Evolutionary conservation across 2,888 invertebrate genomes (phyloP).

Genomic region (Nomada goodeniana): DNA sequence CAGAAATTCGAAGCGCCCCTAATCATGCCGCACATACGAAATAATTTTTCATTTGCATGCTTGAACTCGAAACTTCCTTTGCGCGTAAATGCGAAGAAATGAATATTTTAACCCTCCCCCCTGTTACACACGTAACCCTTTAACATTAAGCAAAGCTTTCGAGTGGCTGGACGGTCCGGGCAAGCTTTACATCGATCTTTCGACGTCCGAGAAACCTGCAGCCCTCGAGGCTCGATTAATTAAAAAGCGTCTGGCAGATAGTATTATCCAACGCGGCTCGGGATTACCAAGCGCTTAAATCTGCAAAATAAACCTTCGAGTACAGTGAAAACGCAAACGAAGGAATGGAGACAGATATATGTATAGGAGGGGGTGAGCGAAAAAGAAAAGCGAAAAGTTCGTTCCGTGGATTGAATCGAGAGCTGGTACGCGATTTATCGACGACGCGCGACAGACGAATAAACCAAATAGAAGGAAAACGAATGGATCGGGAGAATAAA

Average conservation of each 20-base stretch:
- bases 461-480: conserved; percentile 2
- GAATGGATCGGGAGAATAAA: background rate
- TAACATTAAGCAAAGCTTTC: background rate
- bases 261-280: conserved; percentile 14
- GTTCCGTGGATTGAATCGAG: conserved; percentile 21
- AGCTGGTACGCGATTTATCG: conserved; percentile 21
- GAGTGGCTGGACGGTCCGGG: background rate
- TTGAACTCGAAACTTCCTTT: no score
- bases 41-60: no score
- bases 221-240: conserved; percentile 21
- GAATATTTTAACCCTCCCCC: no score
- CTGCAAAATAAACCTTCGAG: conserved; percentile 33
- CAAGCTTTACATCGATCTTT: conserved; percentile 1
- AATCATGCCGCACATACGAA: no score
- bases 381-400: background rate
- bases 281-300: conserved; percentile 22
- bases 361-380: background rate
- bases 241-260: conserved; percentile 19
- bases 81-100: no score
- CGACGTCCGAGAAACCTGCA: background rate
- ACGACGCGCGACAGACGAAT: conserved; percentile 15
- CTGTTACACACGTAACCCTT: no score
- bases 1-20: no score
- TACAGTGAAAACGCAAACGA: conserved; percentile 4
- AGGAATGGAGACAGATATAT: background rate